Evolutionary conservation across 1,140 invertebrate genomes (phyloP).

Genomic region (Dolichoris vasculosae): DNA sequence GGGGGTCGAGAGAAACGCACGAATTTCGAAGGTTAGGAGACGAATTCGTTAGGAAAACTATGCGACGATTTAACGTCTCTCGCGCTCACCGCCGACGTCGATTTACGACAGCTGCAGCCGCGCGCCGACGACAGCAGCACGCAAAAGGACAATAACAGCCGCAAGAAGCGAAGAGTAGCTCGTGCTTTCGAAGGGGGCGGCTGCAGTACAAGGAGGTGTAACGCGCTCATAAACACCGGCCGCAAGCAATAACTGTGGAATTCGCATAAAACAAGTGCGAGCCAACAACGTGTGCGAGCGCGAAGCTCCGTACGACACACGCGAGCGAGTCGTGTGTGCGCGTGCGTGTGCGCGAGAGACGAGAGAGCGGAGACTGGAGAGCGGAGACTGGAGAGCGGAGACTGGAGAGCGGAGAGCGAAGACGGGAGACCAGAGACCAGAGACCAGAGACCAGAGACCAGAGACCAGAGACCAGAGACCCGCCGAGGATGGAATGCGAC

Average conservation of each 20-base stretch:
- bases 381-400: too few relatives aligned
- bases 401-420: too few relatives aligned
- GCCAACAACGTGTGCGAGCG: conserved; percentile 32
- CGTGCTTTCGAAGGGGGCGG: background rate
- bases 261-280: conserved; percentile 54
- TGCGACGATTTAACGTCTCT: background rate
- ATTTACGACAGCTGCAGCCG: conserved; percentile 46
- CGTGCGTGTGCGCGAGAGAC: too few relatives aligned
- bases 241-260: conserved; percentile 55
- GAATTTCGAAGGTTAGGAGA: background rate
- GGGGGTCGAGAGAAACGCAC: too few relatives aligned
- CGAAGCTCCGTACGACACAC: background rate
- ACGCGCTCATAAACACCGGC: conserved; percentile 50
- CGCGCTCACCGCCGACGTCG: conserved; percentile 14
- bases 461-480: background rate
- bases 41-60: conserved; percentile 39
- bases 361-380: too few relatives aligned
- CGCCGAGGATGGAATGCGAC: background rate
- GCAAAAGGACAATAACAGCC: conserved; percentile 48
- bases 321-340: too few relatives aligned
- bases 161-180: background rate
- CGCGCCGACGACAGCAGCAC: conserved; percentile 31
- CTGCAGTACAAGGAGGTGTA: conserved; percentile 47
- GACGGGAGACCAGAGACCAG: too few relatives aligned
- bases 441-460: too few relatives aligned